Evolutionary conservation across 2,113 vertebrate genomes (phyloP), one percentile per base, ranked within the genome.

Genomic region (Odontesthes bonariensis): DNA sequence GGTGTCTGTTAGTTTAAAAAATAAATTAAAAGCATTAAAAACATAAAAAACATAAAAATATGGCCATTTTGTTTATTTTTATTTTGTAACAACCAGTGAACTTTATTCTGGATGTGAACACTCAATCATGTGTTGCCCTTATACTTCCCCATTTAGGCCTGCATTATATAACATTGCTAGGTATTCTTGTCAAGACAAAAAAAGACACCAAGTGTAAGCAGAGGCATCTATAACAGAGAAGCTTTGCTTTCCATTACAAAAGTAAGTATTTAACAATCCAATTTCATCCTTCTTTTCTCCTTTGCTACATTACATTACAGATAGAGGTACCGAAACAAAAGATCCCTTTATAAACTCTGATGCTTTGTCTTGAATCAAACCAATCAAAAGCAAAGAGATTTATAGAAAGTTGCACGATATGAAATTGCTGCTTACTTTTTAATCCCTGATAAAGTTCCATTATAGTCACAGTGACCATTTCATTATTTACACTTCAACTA

Each of bases 51-150:
- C 47, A 63, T 9, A 38, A 38, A 47, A n/a, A 63, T 32, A 63
- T 47, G 31, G 14, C 3, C 13, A 6, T 19, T 0, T 22, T 46
- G 8, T 51, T n/a, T 38, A 44, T 19, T 1, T 53, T 51, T 68
- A 69, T 77, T 73, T 46, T 44, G 31, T 1, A 42, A 65, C 33
- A 69, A 63, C 14, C 20, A 23, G n/a, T 51, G 12, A 6, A 5
- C 33, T 20, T 52, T 23, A 40, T 8, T 59, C 1, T 2, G 6
- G 2, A 62, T 44, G 17, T 58, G 0, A 14, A 68, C 33, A 57
- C 5, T 23, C 8, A 16, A 38, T 35, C 2, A 42, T 23, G 6
- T n/a, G 33, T 31, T 31, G 33, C 38, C 33, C 5, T 27, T 10
- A 13, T 32, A 8, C 0, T 44, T 38, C 27, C 27, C 7, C 35